Percentiles rank a stretch among this genome's conserved stretches.
phyloP scores from a whole-genome alignment of 2,888 invertebrate genomes.

The Linhomoeus sp. region DNA sequence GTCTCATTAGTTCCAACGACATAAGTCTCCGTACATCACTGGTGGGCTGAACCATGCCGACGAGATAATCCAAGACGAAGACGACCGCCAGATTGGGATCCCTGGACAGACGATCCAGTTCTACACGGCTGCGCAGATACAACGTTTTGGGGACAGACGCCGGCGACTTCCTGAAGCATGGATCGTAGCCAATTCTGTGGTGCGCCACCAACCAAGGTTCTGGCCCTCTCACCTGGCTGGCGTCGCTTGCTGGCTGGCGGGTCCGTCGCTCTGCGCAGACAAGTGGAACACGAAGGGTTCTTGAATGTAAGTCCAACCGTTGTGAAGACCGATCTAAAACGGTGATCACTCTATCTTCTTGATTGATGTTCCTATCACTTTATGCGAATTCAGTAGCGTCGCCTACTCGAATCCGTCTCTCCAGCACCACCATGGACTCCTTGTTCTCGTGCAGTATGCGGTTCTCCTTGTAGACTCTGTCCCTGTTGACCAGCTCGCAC shows the following conservation, averaged over 20 bases:
- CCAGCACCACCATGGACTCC: slow-evolving; percentile 17
- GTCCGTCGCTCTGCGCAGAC: slow-evolving; percentile 11
- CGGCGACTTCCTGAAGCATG: too few species aligned
- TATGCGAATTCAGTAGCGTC: too few species aligned
- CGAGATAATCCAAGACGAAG: slow-evolving; percentile 18
- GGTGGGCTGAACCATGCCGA: slow-evolving; percentile 8
- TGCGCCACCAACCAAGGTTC: too few species aligned
- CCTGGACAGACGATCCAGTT: slow-evolving; percentile 5
- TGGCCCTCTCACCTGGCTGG: too few species aligned
- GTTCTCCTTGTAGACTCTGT: slow-evolving; percentile 17
- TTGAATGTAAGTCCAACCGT: slow-evolving; percentile 33
- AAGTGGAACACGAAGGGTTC: slow-evolving; percentile 31
- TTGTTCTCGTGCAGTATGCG: slow-evolving; percentile 12
- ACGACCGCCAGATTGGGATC: slow-evolving; percentile 15
- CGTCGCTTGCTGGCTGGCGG: too few species aligned
- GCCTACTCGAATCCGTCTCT: slow-evolving; percentile 24
- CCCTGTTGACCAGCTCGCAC: slow-evolving; percentile 24
- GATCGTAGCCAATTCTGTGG: too few species aligned
- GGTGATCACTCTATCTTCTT: too few species aligned
- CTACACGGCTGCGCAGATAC: background rate
- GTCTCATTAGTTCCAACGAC: background rate
- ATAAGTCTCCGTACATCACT: background rate
- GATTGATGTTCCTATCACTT: too few species aligned
- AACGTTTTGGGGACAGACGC: background rate
- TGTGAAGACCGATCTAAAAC: slow-evolving; percentile 34